These are phyloP conservation scores for Boulengeromyrus knoepffleri DNA, from an alignment of 2,113 vertebrate genomes.

Conservation along the genomic window DNA sequence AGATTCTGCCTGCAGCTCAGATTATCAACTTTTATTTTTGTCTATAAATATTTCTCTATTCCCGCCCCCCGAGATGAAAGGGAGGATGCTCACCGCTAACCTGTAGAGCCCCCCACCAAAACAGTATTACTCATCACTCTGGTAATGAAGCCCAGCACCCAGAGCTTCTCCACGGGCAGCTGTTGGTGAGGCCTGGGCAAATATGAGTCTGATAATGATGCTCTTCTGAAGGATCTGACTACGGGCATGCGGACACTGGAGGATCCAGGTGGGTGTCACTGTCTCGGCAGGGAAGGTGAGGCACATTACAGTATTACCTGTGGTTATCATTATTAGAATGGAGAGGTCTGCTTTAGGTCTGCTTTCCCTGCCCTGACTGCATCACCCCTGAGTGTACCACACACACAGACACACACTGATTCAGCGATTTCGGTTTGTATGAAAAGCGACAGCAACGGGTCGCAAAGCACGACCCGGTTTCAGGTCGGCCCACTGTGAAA, in stretches of 20 bases:
- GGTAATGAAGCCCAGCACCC: not conserved
- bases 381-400: not conserved
- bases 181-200: not conserved
- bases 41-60: not conserved
- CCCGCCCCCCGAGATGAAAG: not conserved
- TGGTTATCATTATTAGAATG: not conserved
- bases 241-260: not conserved
- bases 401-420: not conserved
- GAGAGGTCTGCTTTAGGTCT: not conserved
- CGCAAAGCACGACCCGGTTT: not conserved
- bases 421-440: not conserved
- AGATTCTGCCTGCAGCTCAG: not conserved
- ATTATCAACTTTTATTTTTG: not conserved
- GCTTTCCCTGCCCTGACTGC: not conserved
- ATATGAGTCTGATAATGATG: not conserved
- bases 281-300: not conserved
- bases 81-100: not conserved
- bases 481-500: not conserved
- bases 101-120: not conserved
- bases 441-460: not conserved
- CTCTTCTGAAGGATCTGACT: not conserved
- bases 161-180: not conserved
- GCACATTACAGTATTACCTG: not conserved
- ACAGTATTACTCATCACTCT: not conserved
- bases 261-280: not conserved